These are phyloP conservation scores for Albula goreensis DNA, from an alignment of 2,113 vertebrate species.

Conservation along the genomic window DNA sequence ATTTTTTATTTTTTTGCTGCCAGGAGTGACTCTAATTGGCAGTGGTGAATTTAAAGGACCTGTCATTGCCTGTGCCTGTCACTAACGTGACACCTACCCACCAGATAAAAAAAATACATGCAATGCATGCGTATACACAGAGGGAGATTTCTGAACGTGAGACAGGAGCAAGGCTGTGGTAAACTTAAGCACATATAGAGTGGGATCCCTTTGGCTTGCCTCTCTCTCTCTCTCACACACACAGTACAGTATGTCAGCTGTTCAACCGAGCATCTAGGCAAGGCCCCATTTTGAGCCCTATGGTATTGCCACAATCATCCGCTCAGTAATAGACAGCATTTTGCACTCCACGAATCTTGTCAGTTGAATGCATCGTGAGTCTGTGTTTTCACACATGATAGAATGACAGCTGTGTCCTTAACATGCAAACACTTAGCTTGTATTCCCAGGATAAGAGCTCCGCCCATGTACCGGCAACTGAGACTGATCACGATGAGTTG, in stretches of 20 bases:
- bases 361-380: neutral
- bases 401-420: slow-evolving; percentile 62
- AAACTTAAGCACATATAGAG: neutral
- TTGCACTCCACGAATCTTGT: neutral
- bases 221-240: slow-evolving; percentile 6
- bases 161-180: neutral
- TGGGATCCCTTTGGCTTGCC: slow-evolving; percentile 9
- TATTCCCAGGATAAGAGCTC: neutral
- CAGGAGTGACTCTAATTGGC: slow-evolving; percentile 75
- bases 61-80: slow-evolving; percentile 66
- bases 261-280: slow-evolving; percentile 51
- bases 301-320: slow-evolving; percentile 39
- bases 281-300: slow-evolving; percentile 48
- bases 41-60: slow-evolving; percentile 72
- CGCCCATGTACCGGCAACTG: neutral
- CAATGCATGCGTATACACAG: slow-evolving; percentile 31
- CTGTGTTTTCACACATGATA: slow-evolving; percentile 49
- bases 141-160: slow-evolving; percentile 16
- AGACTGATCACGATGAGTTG: slow-evolving; percentile 34
- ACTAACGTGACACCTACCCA: slow-evolving; percentile 53
- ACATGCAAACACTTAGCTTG: neutral
- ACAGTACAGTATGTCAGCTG: neutral
- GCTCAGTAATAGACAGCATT: neutral
- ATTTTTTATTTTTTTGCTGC: slow-evolving; percentile 44
- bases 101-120: slow-evolving; percentile 55